These are phyloP conservation scores for Zonotrichia albicollis DNA, from an alignment of 2,797 vertebrate species.

Conservation along the genomic window DNA sequence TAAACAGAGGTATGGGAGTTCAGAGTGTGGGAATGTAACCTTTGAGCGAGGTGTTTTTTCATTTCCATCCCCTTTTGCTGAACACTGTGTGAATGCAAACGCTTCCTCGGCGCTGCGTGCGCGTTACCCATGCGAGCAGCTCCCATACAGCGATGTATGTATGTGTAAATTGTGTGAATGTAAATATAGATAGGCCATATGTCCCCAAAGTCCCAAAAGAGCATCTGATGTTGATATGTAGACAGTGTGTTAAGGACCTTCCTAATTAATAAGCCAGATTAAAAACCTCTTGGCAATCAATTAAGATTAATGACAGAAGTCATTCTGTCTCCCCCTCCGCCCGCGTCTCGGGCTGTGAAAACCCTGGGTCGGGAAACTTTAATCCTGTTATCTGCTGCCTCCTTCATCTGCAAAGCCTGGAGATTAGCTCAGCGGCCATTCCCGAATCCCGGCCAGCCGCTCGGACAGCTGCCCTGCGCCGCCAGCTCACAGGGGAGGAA, in stretches of 20 bases:
- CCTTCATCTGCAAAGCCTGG: conserved; percentile 71
- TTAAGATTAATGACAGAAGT: conserved; percentile 80
- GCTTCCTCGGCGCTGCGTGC: background rate
- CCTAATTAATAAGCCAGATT: conserved; percentile 79
- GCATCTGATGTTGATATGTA: conserved; percentile 69
- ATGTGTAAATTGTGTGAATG: conserved; percentile 54
- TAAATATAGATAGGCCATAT: conserved; percentile 62
- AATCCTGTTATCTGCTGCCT: conserved; percentile 88
- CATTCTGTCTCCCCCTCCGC: conserved; percentile 57
- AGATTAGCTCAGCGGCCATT: conserved; percentile 85
- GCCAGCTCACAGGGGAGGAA: conserved; percentile 79
- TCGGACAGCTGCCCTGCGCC: conserved; percentile 92
- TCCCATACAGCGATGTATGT: conserved; percentile 14
- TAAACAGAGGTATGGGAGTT: background rate
- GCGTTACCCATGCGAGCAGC: background rate
- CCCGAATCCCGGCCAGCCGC: conserved; percentile 85
- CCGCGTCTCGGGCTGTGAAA: conserved; percentile 69
- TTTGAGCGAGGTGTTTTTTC: background rate
- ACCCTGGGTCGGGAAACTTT: conserved; percentile 72
- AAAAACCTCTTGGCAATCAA: conserved; percentile 79
- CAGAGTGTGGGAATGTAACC: background rate
- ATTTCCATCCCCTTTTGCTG: background rate
- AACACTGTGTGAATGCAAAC: background rate
- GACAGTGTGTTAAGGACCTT: conserved; percentile 63
- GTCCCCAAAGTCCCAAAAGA: conserved; percentile 68